These are phyloP conservation scores for Drosophila birchii DNA, from an alignment of 2,888 invertebrate genomes.

Conservation along the genomic window DNA sequence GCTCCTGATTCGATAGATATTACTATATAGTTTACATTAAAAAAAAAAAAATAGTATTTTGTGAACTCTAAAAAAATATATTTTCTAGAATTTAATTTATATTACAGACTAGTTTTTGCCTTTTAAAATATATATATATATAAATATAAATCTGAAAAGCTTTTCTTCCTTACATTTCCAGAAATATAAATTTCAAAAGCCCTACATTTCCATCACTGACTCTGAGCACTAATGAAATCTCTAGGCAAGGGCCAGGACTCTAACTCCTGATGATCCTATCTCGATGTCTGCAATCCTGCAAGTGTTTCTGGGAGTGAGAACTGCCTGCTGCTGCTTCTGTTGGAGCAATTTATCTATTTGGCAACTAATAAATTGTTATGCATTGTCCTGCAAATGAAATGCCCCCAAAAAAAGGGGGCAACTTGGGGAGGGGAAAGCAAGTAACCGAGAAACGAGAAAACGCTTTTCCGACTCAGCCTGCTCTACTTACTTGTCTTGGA, in stretches of 20 bases:
- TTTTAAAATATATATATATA: too few relatives aligned
- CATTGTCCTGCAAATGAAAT: slow-evolving; percentile 51
- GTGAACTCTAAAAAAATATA: background rate
- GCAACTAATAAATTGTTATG: slow-evolving; percentile 73
- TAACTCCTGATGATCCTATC: background rate
- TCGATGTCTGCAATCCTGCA: slow-evolving; percentile 15
- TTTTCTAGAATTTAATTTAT: background rate
- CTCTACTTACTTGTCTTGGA: slow-evolving; percentile 94
- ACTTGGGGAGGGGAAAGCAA: background rate
- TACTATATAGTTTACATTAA: too few relatives aligned
- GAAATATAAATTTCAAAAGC: background rate
- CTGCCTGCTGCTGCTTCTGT: slow-evolving; percentile 7
- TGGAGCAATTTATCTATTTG: slow-evolving; percentile 57
- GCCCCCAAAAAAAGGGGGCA: background rate
- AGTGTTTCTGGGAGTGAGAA: background rate
- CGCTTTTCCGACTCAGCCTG: background rate
- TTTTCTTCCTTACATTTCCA: background rate
- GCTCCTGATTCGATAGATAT: too few relatives aligned
- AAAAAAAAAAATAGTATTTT: background rate
- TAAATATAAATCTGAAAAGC: too few relatives aligned
- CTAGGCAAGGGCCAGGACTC: background rate
- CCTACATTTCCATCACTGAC: background rate
- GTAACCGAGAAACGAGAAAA: background rate
- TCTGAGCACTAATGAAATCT: background rate
- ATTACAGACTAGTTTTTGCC: background rate